phyloP scores from a whole-genome alignment of 2,113 vertebrate species.

The Coreoperca whiteheadi region DNA sequence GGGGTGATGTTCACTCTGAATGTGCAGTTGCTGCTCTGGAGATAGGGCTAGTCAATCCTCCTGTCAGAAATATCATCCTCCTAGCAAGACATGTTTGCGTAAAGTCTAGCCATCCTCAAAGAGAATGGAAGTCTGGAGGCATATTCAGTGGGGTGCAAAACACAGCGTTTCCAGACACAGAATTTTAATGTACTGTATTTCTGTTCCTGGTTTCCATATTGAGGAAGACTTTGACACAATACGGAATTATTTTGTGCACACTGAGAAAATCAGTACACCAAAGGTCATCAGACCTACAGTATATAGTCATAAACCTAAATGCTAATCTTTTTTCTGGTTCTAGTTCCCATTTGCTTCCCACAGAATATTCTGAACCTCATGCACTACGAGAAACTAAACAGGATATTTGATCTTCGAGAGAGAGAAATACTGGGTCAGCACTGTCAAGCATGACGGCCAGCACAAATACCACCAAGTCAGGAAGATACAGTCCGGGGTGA shows the following conservation, averaged over 20 bases:
- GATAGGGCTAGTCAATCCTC: conserved; percentile 73
- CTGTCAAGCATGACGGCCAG: conserved; percentile 60
- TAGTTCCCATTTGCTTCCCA: conserved; percentile 3
- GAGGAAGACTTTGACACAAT: conserved; percentile 19
- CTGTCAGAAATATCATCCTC: conserved; percentile 74
- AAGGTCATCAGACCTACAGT: conserved; percentile 15
- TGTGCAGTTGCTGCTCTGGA: conserved; percentile 80
- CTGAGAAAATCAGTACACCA: background rate
- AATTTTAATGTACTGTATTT: conserved; percentile 58
- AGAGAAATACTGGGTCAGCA: conserved; percentile 64
- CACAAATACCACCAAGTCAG: conserved; percentile 72
- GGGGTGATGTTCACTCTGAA: conserved; percentile 69
- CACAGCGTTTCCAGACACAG: conserved; percentile 40
- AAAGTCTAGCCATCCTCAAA: conserved; percentile 73
- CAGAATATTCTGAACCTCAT: conserved; percentile 24
- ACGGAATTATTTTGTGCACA: conserved; percentile 8
- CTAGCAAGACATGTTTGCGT: conserved; percentile 64
- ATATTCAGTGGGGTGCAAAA: conserved; percentile 55
- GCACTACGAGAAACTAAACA: conserved; percentile 32
- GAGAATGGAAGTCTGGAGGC: conserved; percentile 65
- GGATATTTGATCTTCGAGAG: conserved; percentile 54
- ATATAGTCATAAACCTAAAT: background rate
- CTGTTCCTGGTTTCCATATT: conserved; percentile 38
- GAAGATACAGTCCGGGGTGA: conserved; percentile 66
- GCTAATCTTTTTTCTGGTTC: background rate